Evolutionary conservation across 2,888 invertebrate genomes (phyloP).

Genomic region (Apamea anceps): DNA sequence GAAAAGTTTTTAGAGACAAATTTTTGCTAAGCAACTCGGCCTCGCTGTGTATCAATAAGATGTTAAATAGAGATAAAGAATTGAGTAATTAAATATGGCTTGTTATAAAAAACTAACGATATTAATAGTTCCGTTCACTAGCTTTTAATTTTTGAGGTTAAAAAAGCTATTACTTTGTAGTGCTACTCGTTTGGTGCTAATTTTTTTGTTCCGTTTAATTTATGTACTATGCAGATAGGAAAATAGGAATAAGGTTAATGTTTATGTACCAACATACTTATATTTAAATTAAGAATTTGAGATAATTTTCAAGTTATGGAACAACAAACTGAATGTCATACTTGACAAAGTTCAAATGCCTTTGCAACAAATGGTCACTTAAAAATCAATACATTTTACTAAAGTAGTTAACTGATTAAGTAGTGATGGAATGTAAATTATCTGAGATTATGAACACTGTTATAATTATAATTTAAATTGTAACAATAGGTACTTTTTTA

Average conservation of each 20-base stretch:
- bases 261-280: neutral
- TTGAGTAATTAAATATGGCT: slow-evolving; percentile 61
- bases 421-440: too few species aligned
- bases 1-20: slow-evolving; percentile 32
- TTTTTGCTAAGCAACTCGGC: slow-evolving; percentile 49
- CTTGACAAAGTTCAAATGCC: too few species aligned
- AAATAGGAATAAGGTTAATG: slow-evolving; percentile 29
- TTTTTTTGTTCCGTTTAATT: slow-evolving; percentile 45
- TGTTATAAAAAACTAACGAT: slow-evolving; percentile 60
- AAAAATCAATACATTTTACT: too few species aligned
- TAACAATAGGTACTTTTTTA: slow-evolving; percentile 17
- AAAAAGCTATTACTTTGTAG: slow-evolving; percentile 52
- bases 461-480: slow-evolving; percentile 21
- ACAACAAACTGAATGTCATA: too few species aligned
- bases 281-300: neutral
- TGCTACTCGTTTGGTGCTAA: slow-evolving; percentile 24
- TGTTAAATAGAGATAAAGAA: slow-evolving; percentile 59
- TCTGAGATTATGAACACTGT: too few species aligned
- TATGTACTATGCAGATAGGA: slow-evolving; percentile 31
- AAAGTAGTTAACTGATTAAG: too few species aligned
- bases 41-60: slow-evolving; percentile 57
- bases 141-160: slow-evolving; percentile 62
- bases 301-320: neutral
- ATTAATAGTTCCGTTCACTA: slow-evolving; percentile 62
- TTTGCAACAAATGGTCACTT: too few species aligned